Evolutionary conservation across 2,797 vertebrate species (phyloP).

Genomic region (Trichosurus vulpecula): DNA sequence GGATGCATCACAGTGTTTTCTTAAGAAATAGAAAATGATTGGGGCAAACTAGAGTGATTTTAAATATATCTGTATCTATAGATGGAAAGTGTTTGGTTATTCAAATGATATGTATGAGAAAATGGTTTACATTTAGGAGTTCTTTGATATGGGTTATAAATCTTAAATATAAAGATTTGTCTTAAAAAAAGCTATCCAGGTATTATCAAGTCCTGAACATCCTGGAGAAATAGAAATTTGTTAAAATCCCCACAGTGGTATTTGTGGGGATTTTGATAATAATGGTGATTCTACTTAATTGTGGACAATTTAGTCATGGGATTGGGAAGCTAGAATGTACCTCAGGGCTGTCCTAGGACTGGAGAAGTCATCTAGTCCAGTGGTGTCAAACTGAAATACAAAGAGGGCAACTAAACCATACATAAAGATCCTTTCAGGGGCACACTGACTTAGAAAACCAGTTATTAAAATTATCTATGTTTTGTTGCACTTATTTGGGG

Average conservation of each 20-base stretch:
- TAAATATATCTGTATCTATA: not conserved
- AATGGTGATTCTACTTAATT: slow-evolving; percentile 10
- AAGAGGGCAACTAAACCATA: not conserved
- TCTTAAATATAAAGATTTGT: not conserved
- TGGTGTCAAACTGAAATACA: not conserved
- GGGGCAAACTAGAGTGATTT: not conserved
- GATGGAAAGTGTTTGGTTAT: slow-evolving; percentile 7
- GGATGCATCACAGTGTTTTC: not conserved
- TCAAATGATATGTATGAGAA: not conserved
- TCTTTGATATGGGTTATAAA: slow-evolving; percentile 18
- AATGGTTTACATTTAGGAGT: slow-evolving; percentile 18
- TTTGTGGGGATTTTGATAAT: slow-evolving; percentile 7
- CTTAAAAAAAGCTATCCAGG: not conserved
- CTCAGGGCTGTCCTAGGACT: not conserved
- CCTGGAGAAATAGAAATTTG: not conserved
- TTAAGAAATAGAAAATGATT: not conserved
- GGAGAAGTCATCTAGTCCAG: not conserved
- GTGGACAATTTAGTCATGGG: not conserved
- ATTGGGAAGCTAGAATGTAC: not conserved
- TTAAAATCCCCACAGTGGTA: not conserved
- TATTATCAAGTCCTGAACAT: not conserved
- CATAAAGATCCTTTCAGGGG: not conserved
- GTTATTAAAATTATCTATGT: not conserved
- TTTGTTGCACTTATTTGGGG: not conserved
- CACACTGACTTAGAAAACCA: not conserved